Evolutionary conservation across 2,113 vertebrate genomes (phyloP), one percentile per base, ranked within the genome.

Genomic region (Pipra filicauda): DNA sequence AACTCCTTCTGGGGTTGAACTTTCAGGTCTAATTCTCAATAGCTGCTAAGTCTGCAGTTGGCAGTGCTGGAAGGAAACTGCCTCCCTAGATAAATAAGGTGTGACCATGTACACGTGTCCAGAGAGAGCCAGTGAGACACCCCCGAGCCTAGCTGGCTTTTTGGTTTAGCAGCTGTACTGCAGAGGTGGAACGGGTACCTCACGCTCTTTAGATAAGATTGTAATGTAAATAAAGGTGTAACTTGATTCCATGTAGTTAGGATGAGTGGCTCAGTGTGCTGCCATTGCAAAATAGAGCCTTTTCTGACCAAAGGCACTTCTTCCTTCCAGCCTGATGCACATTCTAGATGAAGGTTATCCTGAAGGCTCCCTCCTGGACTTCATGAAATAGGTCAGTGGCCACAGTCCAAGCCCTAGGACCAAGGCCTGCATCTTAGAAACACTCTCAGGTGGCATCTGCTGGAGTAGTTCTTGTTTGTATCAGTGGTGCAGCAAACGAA

Each of bases 381-480:
- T 71, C n/a, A 4, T 44, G 19, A n/a, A 78, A 24, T 7, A 57
- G 57, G 22, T 78, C 37, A 37, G 6, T 75, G 52, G 39, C 55
- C 81, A 54, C 44, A 35, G 44, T 33, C 28, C 64, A 27, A 30
- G 39, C 67, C 52, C 70, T 30, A 4, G 44, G 84, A 69, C 37
- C 0, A 0, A 9, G 2, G 61, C 33, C 52, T 44, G 0, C 11
- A 2, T 37, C 48, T 71, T 26, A 55, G 48, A 51, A 74, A 65
- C 41, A 30, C 16, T 58, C 33, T 58, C 21, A 77, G 64, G 11
- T 57, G 48, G 31, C 18, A n/a, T 43, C 31, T 76, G 10, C 51
- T 51, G 67, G 27, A 73, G 41, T 13, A 39, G 24, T 51, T 77
- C 67, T 66, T 57, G 49, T 61, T 43, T 1, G 0, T 48, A 18